These are phyloP conservation scores for Ophraella communa DNA, from an alignment of 2,888 invertebrate genomes.

Conservation along the genomic window DNA sequence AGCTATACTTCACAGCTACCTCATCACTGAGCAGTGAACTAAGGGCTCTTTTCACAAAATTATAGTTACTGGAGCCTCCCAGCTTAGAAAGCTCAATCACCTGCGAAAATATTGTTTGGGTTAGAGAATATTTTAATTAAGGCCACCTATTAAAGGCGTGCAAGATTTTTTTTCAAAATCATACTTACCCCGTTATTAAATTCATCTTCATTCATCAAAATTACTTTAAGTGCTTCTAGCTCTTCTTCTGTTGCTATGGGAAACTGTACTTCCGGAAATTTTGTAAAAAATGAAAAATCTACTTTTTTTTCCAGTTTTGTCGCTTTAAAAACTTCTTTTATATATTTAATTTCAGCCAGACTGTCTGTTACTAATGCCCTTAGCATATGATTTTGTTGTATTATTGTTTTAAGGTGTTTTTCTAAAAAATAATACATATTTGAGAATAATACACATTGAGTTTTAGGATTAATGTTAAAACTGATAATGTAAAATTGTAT, in stretches of 20 bases:
- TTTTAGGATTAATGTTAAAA: neutral
- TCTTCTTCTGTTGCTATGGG: neutral
- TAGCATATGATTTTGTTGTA: neutral
- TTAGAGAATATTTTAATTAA: neutral
- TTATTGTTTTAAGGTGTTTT: neutral
- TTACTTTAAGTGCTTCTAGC: neutral
- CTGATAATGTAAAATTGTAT: neutral
- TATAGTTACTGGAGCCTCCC: neutral
- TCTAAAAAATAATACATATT: neutral
- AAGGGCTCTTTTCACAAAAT: neutral
- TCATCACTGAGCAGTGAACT: too few species aligned
- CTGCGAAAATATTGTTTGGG: neutral
- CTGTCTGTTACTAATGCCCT: neutral
- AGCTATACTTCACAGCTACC: too few species aligned
- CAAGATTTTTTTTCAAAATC: neutral
- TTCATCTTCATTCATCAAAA: neutral
- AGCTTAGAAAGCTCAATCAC: neutral
- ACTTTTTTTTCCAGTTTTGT: neutral
- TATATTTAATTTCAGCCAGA: neutral
- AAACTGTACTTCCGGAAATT: neutral
- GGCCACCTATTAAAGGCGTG: neutral
- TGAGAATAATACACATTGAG: neutral
- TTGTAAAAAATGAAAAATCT: neutral
- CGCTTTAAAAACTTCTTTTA: neutral
- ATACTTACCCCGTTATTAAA: neutral